Evolutionary conservation across 1,140 invertebrate genomes (phyloP), one percentile per base, ranked within the genome.

Genomic region (Bombus difficillimus): DNA sequence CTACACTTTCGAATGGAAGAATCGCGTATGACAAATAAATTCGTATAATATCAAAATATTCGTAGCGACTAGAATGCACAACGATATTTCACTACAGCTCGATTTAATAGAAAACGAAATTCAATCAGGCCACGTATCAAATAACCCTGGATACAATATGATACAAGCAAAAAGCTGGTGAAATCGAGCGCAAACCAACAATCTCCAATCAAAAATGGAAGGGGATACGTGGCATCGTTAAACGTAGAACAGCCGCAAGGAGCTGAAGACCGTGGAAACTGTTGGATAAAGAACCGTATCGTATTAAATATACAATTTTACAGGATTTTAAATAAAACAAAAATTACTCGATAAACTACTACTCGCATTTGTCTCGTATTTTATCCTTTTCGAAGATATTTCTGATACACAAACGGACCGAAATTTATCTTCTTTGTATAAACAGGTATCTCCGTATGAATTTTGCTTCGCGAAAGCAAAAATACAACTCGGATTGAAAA

Each of bases 81-180:
- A 64, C 80, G 25, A 59, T 73, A 41, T 43, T 62, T 47, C 32
- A 9, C 37, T 62, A 59, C 18, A 34, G 68, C 34, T 57, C 28
- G 32, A 59, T 81, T 81, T 73, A 53, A 72, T 81, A 71, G 80
- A 81, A 81, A 81, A 59, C 68, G 39, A 71, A 71, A 43, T 59
- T 62, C 69, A 81, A 57, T 74, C 53, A 43, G 57, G 37, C 34
- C 34, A 8, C 47, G 69, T 74, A 62, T 74, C 47, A 12, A 34
- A 73, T 81, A 62, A 39, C 68, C 28, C 32, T 74, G 41, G 37
- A 41, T 47, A 43, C 71, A 74, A 59, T 37, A 73, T 41, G 57
- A 81, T 74, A 73, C 68, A 59, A 74, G 37, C 18, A 15, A 81
- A 62, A 68, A 47, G 12, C 13, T 8, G 18, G 43, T 37, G 64